phyloP scores from a whole-genome alignment of 2,888 invertebrate species.

The Copidosoma aretas region DNA sequence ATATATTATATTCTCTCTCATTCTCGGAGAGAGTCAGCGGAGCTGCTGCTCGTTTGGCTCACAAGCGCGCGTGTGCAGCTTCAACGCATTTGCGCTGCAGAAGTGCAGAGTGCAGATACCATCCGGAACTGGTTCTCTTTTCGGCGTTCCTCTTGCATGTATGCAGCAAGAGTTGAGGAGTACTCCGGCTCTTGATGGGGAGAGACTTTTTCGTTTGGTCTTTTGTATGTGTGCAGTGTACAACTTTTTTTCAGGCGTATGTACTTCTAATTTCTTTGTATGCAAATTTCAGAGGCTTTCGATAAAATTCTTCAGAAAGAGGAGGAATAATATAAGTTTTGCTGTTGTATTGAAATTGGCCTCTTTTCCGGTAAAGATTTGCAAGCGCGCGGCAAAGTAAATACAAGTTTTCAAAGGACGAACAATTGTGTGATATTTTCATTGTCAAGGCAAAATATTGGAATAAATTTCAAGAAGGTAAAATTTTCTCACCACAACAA shows the following conservation, averaged over 20 bases:
- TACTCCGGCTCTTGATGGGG: not conserved
- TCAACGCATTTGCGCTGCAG: not conserved
- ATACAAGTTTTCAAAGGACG: no score
- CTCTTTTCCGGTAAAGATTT: no score
- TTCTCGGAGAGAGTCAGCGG: not conserved
- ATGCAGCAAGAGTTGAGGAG: slow-evolving; percentile 1
- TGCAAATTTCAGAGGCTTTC: not conserved
- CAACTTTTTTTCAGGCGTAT: slow-evolving; percentile 1
- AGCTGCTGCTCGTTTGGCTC: slow-evolving; percentile 4
- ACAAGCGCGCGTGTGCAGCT: no score
- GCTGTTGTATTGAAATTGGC: no score
- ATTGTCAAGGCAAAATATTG: no score
- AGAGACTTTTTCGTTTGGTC: not conserved
- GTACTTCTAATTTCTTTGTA: slow-evolving; percentile 8
- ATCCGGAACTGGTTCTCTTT: no score
- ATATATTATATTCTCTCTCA: no score
- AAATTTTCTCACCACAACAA: no score
- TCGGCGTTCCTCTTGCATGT: not conserved
- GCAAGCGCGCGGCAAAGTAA: no score
- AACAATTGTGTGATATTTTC: no score
- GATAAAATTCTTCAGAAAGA: not conserved
- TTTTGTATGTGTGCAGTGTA: not conserved
- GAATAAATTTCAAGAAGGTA: no score
- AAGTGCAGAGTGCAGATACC: not conserved
- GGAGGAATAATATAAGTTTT: no score